Evolutionary conservation across 2,113 vertebrate species (phyloP), one percentile per base, ranked within the genome.

Genomic region (Sturnira hondurensis): DNA sequence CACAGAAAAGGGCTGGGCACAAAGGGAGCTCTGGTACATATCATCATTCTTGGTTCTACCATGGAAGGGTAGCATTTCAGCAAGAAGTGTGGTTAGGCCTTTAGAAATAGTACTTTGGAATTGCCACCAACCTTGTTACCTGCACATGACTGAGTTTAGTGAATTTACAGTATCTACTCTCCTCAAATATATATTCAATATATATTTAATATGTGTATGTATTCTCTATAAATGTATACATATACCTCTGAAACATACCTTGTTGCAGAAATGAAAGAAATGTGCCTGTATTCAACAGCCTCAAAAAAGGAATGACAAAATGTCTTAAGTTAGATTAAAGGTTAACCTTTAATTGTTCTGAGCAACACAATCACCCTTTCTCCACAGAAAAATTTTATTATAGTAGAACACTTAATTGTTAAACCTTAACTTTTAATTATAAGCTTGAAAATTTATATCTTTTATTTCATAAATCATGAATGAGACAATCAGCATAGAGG

Each of bases 361-460:
- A 89, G 14, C 31, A 92, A 63, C 26, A 36, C 68, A 73, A 71
- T 97, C 86, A 63, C 22, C 41, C 43, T 80, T 86, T 91, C 38
- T 94, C 63, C 26, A 77, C 2, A 86, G 74, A 93, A 92, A 91
- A 76, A 52, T 15, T 84, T 38, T 89, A 26, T 81, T 93, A 52
- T 2, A 63, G 58, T 17, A 86, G 22, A n/a, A n/a, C n/a, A 76
- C 70, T 84, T 92, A 95, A 94, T 95, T 70, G 94, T 71, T 88
- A 61, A 82, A 82, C 19, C 50, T 93, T 84, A 61, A 45, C 86
- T 61, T 63, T 70, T 96, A 89, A 94, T 5, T 83, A 68, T 94
- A 94, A 86, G 0, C 7, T 89, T 56, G 15, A 45, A 58, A 93
- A 73, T 93, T 96, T n/a, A 87, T 56, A 88, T 83, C 6, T 47